A percentile compares a stretch with the other conserved stretches of the same genome.
These are phyloP conservation scores for Pseudomyrmex sp. DNA, from an alignment of 1,140 invertebrate genomes.

Conservation along the genomic window DNA sequence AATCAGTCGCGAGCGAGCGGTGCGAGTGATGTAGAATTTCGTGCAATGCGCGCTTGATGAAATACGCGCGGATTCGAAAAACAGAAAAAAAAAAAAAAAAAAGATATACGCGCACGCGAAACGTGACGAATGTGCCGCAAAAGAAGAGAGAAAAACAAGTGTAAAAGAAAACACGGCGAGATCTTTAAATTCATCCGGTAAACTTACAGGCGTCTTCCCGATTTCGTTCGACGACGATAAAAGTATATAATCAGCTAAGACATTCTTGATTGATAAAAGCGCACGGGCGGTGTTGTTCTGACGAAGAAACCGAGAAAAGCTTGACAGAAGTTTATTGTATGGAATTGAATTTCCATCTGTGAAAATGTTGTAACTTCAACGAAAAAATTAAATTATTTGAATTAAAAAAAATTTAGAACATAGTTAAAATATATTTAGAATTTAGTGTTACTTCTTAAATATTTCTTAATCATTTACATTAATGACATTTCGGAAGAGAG, in stretches of 20 bases:
- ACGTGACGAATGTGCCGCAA: slow-evolving; percentile 9
- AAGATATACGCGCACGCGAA: not conserved
- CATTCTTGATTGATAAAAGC: slow-evolving; percentile 6
- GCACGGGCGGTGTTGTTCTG: not conserved
- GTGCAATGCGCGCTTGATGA: slow-evolving; percentile 22
- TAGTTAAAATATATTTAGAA: too few species aligned
- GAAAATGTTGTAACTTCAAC: too few species aligned
- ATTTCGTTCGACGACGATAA: not conserved
- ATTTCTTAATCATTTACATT: too few species aligned
- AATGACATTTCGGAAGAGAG: too few species aligned
- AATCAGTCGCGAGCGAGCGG: slow-evolving; percentile 41
- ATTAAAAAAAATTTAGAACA: too few species aligned
- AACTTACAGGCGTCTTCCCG: not conserved
- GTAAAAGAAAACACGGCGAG: slow-evolving; percentile 3
- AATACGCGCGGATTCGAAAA: not conserved
- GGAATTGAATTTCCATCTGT: slow-evolving; percentile 21
- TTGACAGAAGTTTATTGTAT: slow-evolving; percentile 3
- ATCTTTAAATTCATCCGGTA: not conserved
- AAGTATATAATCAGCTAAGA: slow-evolving; percentile 3
- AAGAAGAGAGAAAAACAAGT: not conserved
- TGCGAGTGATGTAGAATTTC: slow-evolving; percentile 36
- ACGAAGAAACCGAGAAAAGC: not conserved
- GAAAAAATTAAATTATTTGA: too few species aligned
- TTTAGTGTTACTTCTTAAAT: too few species aligned
- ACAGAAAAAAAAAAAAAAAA: not conserved